Evolutionary conservation across 2,113 vertebrate genomes (phyloP).

Genomic region (Sturnus vulgaris): DNA sequence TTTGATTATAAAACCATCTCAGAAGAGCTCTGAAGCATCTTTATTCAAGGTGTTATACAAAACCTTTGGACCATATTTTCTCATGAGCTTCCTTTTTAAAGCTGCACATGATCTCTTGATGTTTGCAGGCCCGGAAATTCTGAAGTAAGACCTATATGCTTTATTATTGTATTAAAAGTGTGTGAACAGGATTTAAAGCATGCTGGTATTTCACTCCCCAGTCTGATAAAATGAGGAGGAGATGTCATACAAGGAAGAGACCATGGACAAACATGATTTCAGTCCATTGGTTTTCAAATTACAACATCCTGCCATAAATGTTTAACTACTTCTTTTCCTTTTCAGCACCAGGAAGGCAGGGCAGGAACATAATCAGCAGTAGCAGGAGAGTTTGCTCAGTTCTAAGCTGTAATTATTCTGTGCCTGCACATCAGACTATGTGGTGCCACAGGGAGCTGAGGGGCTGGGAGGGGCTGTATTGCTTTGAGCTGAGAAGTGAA

Average conservation of each 20-base stretch:
- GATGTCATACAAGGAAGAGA: neutral
- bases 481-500: neutral
- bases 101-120: slow-evolving; percentile 90
- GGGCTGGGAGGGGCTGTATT: neutral
- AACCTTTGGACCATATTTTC: slow-evolving; percentile 93
- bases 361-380: neutral
- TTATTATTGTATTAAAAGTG: neutral
- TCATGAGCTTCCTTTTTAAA: slow-evolving; percentile 93
- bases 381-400: neutral
- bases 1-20: slow-evolving; percentile 76
- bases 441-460: neutral
- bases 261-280: neutral
- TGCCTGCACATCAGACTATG: neutral
- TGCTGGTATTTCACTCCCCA: neutral
- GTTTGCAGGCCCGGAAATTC: slow-evolving; percentile 88
- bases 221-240: neutral
- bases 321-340: neutral
- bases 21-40: slow-evolving; percentile 79
- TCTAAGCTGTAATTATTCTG: neutral
- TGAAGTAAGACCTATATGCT: slow-evolving; percentile 77
- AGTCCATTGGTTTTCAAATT: neutral
- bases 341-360: neutral
- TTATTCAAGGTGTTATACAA: slow-evolving; percentile 87
- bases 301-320: neutral
- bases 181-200: neutral